Percentiles rank a stretch among this genome's conserved stretches.
Evolutionary conservation across 1,140 invertebrate genomes (phyloP).

Genomic region (Hyles euphorbiae): DNA sequence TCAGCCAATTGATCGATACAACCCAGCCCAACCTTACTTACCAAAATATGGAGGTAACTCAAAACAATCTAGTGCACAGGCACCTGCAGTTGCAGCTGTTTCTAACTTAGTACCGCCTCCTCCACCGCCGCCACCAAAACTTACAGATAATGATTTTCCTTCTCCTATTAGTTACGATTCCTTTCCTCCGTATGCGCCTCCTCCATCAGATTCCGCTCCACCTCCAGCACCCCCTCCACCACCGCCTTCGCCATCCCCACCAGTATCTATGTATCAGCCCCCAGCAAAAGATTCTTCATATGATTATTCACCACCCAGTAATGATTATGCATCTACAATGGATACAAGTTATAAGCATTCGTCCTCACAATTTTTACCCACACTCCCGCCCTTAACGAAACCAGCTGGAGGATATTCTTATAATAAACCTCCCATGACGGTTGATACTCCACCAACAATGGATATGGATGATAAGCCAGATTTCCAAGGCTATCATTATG

Average conservation of each 20-base stretch:
- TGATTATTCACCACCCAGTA: conserved; percentile 10
- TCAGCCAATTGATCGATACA: conserved; percentile 60
- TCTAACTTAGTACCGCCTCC: conserved; percentile 59
- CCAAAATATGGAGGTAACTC: conserved; percentile 47
- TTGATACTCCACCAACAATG: conserved; percentile 26
- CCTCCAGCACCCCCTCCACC: conserved; percentile 13
- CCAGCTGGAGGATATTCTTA: conserved; percentile 52
- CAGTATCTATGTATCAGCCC: conserved; percentile 13
- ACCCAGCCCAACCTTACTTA: conserved; percentile 70
- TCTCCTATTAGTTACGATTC: conserved; percentile 53
- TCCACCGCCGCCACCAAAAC: conserved; percentile 46
- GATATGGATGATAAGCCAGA: conserved; percentile 36
- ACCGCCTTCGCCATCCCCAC: conserved; percentile 9
- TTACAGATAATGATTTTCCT: conserved; percentile 46
- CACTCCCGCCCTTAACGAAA: conserved; percentile 40
- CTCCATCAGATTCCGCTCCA: conserved; percentile 24
- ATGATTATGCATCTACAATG: conserved; percentile 28
- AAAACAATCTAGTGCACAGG: conserved; percentile 40
- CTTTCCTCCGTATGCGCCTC: conserved; percentile 51
- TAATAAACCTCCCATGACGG: conserved; percentile 41
- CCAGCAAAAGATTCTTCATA: conserved; percentile 16
- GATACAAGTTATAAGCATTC: conserved; percentile 52
- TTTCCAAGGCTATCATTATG: conserved; percentile 55
- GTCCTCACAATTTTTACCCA: conserved; percentile 43
- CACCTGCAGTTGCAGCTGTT: conserved; percentile 18